phyloP scores from a whole-genome alignment of 2,113 vertebrate species.

The Tympanuchus pallidicinctus region DNA sequence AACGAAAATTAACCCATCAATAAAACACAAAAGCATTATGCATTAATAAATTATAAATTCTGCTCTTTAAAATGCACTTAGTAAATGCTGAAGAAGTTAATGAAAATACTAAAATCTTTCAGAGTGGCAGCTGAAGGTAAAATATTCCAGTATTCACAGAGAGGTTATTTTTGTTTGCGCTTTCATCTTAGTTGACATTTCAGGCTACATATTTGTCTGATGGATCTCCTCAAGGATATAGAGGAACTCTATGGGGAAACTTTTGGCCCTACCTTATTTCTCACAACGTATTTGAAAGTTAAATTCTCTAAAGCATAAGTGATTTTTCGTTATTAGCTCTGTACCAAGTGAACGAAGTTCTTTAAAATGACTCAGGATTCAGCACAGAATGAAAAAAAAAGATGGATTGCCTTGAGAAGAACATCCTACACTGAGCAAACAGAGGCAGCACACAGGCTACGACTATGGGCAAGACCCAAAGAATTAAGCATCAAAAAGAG shows the following conservation, averaged over 20 bases:
- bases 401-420: not conserved
- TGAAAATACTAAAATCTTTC: not conserved
- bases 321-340: not conserved
- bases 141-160: not conserved
- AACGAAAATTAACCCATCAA: not conserved
- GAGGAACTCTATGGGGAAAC: not conserved
- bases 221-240: not conserved
- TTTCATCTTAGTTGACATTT: not conserved
- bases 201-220: not conserved
- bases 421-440: not conserved
- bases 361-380: not conserved
- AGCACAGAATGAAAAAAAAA: constrained; percentile 4
- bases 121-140: not conserved
- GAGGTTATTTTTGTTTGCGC: not conserved
- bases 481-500: not conserved
- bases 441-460: not conserved
- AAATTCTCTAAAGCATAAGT: not conserved
- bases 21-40: not conserved
- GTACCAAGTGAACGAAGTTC: not conserved
- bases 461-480: not conserved
- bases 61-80: not conserved
- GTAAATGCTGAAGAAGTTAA: not conserved
- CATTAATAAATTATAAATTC: not conserved
- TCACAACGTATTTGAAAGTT: not conserved
- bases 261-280: not conserved